A percentile compares a stretch with the other conserved stretches of the same genome.
phyloP scores from a whole-genome alignment of 1,140 invertebrate species.

The Drosophila ambigua region DNA sequence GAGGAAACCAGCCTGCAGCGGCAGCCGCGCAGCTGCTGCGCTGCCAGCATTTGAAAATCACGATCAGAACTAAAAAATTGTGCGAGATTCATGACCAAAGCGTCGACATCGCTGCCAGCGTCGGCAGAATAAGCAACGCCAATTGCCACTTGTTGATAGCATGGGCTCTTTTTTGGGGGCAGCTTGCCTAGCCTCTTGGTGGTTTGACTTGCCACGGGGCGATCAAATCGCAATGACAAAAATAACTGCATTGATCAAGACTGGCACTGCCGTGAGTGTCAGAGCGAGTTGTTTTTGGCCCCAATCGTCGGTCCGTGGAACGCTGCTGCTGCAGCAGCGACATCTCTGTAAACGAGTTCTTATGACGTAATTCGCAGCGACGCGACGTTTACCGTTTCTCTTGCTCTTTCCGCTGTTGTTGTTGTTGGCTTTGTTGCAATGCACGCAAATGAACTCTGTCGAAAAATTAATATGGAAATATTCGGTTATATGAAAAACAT shows the following conservation, averaged over 20 bases:
- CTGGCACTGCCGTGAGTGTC: conserved; percentile 45
- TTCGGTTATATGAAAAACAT: conserved; percentile 36
- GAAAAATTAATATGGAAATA: conserved; percentile 54
- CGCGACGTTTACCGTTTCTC: conserved; percentile 34
- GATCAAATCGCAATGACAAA: conserved; percentile 65
- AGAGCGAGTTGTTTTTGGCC: conserved; percentile 38
- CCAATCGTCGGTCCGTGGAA: conserved; percentile 54
- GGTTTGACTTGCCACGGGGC: conserved; percentile 2
- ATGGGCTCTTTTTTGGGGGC: no score
- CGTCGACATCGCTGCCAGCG: conserved; percentile 23
- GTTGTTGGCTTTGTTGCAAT: conserved; percentile 36
- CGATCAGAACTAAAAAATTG: conserved; percentile 66
- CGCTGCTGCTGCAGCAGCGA: conserved; percentile 1
- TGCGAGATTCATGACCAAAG: conserved; percentile 70
- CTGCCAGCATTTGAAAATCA: conserved; percentile 69
- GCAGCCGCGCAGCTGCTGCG: background rate
- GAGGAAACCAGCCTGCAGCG: conserved; percentile 35
- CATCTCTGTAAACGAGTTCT: conserved; percentile 70
- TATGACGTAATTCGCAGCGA: conserved; percentile 66
- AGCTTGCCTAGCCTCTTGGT: background rate
- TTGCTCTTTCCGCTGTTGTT: no score
- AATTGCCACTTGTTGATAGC: background rate
- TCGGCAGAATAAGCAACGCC: conserved; percentile 3
- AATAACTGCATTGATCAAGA: conserved; percentile 73
- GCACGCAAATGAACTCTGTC: conserved; percentile 61